phyloP scores from a whole-genome alignment of 2,113 vertebrate genomes.

The Struthidea cinerea region DNA sequence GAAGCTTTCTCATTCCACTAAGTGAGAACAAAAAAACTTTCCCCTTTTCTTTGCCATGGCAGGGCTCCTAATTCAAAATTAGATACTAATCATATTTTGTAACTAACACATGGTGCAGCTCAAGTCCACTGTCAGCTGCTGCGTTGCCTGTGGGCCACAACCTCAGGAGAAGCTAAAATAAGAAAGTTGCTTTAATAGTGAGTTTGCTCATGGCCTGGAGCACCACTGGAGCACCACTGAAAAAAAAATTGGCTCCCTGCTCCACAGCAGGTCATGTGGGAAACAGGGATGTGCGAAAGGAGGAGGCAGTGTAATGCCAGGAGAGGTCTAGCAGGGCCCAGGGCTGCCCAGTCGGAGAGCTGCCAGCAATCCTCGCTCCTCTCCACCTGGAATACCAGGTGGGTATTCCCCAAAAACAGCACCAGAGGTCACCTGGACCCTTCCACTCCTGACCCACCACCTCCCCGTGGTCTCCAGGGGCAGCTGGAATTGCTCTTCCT shows the following conservation, averaged over 20 bases:
- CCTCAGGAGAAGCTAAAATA: neutral
- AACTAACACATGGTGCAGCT: neutral
- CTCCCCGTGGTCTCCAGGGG: accelerated
- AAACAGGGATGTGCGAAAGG: neutral
- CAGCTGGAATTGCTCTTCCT: neutral
- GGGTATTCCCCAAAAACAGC: neutral
- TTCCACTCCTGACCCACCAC: neutral
- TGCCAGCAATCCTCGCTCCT: neutral
- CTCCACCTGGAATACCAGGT: no score
- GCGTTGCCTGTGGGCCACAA: neutral
- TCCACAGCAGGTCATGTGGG: neutral
- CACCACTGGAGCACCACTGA: neutral
- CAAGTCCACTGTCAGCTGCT: neutral
- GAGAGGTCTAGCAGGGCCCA: neutral
- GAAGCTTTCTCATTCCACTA: neutral
- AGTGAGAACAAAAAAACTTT: neutral
- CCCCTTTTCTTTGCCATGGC: neutral
- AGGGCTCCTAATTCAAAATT: neutral
- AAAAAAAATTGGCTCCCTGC: neutral
- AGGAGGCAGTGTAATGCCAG: neutral
- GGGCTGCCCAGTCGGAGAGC: neutral
- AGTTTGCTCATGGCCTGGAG: neutral
- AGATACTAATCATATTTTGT: neutral
- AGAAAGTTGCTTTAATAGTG: neutral
- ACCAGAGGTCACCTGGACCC: neutral